phyloP scores from a whole-genome alignment of 2,888 invertebrate species.

The Philereme vetulata region DNA sequence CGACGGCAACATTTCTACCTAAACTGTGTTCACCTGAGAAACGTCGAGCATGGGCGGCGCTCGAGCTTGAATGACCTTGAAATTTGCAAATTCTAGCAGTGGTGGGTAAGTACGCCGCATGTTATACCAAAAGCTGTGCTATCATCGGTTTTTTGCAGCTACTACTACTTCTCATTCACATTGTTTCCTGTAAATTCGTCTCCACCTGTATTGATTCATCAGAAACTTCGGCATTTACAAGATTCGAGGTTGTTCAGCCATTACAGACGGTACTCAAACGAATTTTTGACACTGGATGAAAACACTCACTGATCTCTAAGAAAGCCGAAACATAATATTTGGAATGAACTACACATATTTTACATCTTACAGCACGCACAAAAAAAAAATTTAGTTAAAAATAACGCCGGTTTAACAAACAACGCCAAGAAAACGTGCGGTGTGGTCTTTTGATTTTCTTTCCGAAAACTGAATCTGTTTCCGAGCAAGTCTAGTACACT shows the following conservation, averaged over 20 bases:
- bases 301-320: conserved; percentile 61
- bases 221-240: conserved; percentile 43
- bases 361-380: conserved; percentile 65
- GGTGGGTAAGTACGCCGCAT: conserved; percentile 28
- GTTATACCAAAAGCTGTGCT: conserved; percentile 18
- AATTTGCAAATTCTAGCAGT: conserved; percentile 22
- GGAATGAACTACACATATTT: conserved; percentile 64
- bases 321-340: conserved; percentile 61
- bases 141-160: conserved; percentile 15
- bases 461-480: conserved; percentile 18
- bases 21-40: conserved; percentile 56
- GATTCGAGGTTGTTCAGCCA: conserved; percentile 65
- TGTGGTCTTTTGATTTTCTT: conserved; percentile 23
- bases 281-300: conserved; percentile 35
- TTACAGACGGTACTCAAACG: conserved; percentile 37
- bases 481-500: not conserved
- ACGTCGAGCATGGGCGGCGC: conserved; percentile 32
- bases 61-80: conserved; percentile 38
- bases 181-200: conserved; percentile 25
- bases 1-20: conserved; percentile 68
- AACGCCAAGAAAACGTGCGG: conserved; percentile 82
- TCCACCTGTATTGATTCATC: conserved; percentile 29
- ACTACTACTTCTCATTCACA: conserved; percentile 32
- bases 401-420: conserved; percentile 76
- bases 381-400: conserved; percentile 66